Evolutionary conservation across 2,113 vertebrate species (phyloP), one percentile per base, ranked within the genome.

Genomic region (Empidonax traillii): DNA sequence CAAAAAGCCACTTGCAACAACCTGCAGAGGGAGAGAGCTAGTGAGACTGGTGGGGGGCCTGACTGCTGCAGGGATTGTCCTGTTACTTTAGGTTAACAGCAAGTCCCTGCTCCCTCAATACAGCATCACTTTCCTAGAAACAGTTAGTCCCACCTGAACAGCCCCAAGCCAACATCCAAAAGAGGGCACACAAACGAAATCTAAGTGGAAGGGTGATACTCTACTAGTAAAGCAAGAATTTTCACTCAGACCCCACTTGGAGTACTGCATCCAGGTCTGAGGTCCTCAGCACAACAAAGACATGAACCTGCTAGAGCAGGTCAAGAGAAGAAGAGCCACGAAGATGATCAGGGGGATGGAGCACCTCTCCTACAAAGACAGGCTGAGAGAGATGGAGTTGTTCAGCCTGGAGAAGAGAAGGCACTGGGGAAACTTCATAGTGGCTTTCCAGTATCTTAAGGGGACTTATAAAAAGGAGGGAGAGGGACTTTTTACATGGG

Each of bases 11-110:
- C 11, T 51, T 61, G 10, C 10, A 90, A 39, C 4, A 89, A 37
- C 15, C 17, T 56, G 39, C 0, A 0, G 35, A 59, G 13, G 7
- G 24, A 89, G 6, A 33, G 14, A 74, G 31, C 0, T 4, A 37
- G 39, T 2, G 5, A 67, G 10, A 39, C 14, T 33, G 5, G 3
- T 78, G 18, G 75, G 19, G 20, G 44, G 4, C 11, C 3, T 12
- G 39, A 37, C 17, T 6, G 2, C 14, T 61, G 10, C 9, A 20
- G 31, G 3, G 21, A 27, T 15, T 78, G 30, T 19, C 10, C n/a
- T 21, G 35, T 16, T 65, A 35, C 27, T 75, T 83, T 23, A 63
- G 19, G 11, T 4, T 81, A 24, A 14, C 7, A 52, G 51, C 9
- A 58, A 49, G 6, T 63, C 16, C 12, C 41, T 90, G 30, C 2